Evolutionary conservation across 1,140 invertebrate species (phyloP).

Genomic region (Steinernema feltiae): DNA sequence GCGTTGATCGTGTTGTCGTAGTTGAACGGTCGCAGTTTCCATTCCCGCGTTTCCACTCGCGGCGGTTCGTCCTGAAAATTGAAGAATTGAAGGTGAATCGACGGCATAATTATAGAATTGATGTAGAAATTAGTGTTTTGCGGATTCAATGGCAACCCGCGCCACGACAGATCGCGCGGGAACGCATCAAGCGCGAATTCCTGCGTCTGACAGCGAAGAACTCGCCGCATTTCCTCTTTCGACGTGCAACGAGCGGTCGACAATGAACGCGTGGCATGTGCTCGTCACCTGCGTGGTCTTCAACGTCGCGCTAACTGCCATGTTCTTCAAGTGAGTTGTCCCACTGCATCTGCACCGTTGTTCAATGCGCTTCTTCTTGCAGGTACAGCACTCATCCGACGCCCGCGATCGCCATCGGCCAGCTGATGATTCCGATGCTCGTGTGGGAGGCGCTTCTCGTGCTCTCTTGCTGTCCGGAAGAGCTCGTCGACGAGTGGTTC

Average conservation of each 20-base stretch:
- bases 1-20: constrained; percentile 96
- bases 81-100: too few species aligned
- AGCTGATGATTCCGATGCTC: not conserved
- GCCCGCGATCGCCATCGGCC: not conserved
- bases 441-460: not conserved
- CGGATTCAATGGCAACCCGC: too few species aligned
- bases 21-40: constrained; percentile 86
- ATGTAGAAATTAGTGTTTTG: too few species aligned
- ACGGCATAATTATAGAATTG: too few species aligned
- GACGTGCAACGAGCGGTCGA: not conserved
- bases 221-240: not conserved
- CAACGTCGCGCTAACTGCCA: not conserved
- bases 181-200: too few species aligned
- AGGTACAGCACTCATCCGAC: not conserved
- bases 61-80: constrained; percentile 69
- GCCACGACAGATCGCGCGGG: too few species aligned
- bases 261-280: not conserved
- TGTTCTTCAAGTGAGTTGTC: not conserved
- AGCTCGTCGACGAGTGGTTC: not conserved
- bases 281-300: not conserved
- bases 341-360: not conserved
- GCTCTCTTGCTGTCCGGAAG: not conserved
- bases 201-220: too few species aligned
- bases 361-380: not conserved
- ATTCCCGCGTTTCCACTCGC: constrained; percentile 72